A percentile compares a stretch with the other conserved stretches of the same genome.
These are phyloP conservation scores for Arbacia lixula DNA, from an alignment of 53 echinoderm and acorn worm genomes.

Conservation along the genomic window DNA sequence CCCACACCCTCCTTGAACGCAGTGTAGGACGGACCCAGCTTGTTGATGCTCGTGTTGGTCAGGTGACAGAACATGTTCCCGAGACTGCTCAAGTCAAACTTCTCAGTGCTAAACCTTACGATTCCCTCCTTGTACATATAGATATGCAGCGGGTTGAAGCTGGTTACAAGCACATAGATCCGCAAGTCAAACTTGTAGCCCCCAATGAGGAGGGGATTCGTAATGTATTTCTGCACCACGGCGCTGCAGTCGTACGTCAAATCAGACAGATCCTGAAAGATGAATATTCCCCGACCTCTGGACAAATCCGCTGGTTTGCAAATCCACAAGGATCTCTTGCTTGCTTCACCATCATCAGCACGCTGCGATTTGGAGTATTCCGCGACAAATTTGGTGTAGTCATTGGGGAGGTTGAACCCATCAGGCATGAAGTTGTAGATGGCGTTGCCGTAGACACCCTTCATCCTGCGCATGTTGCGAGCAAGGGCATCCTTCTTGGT, in stretches of 20 bases:
- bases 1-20: conserved; percentile 77
- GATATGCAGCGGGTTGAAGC: conserved; percentile 75
- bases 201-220: conserved; percentile 73
- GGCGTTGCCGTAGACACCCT: conserved; percentile 75
- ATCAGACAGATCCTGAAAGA: conserved; percentile 78
- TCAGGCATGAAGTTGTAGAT: conserved; percentile 79
- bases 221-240: conserved; percentile 73
- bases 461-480: conserved; percentile 80
- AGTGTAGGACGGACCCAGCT: conserved; percentile 76
- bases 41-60: conserved; percentile 88
- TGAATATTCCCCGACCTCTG: conserved; percentile 78
- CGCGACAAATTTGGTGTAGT: conserved; percentile 88
- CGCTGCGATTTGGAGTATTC: conserved; percentile 75
- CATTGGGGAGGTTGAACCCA: conserved; percentile 81
- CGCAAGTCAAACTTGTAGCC: conserved; percentile 89
- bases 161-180: conserved; percentile 73
- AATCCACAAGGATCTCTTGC: conserved; percentile 67
- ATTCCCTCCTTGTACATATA: conserved; percentile 87
- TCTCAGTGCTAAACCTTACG: conserved; percentile 80
- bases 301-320: conserved; percentile 87
- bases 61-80: conserved; percentile 79
- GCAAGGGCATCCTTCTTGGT: conserved; percentile 83
- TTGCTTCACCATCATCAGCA: conserved; percentile 52
- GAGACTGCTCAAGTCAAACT: conserved; percentile 69
- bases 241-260: conserved; percentile 78